Evolutionary conservation across 1,140 invertebrate genomes (phyloP), one percentile per base, ranked within the genome.

Genomic region (Drosophila erecta): DNA sequence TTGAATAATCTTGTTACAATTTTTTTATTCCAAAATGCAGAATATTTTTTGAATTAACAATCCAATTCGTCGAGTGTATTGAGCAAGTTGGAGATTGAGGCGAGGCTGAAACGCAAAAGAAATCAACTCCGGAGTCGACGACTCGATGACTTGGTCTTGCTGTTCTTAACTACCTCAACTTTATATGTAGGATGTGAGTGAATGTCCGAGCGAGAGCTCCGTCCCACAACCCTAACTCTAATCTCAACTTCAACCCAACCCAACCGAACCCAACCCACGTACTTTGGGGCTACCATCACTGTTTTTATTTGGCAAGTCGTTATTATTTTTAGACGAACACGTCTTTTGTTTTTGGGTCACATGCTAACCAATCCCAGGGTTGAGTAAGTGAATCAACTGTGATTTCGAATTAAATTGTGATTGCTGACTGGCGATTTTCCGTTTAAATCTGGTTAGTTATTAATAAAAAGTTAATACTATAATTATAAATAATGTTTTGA

Each of bases 271-370:
- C 79, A 71, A 38, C 72, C 79, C 79, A 84, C 76, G 59, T 76
- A 79, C 65, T 87, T 87, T 86, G 65, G 65, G 65, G 37, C 43
- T 47, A 15, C 54, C 51, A 67, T 37, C 51, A 22, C 35, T 69
- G 60, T 56, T 79, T 86, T 89, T 87, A 89, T 89, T 87, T 87
- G 84, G 76, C 67, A 87, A 89, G 76, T 87, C 80, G 79, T 87
- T 87, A 87, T 87, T 87, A 87, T 71, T 85, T 87, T 87, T 74
- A 75, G 77, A 86, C 81, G 80, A 51, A 73, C 46, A 83, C 69
- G 56, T 78, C 51, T 51, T 61, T 65, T 77, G 56, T 62, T 59
- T 81, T 81, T 79, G 55, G 70, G 46, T 70, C 65, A 70, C 65
- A 70, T 70, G 64, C 41, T 70, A 57, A 49, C 66, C 64, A 70